These are phyloP conservation scores for Lichenostomus cassidix DNA, from an alignment of 2,113 vertebrate genomes.

Conservation along the genomic window DNA sequence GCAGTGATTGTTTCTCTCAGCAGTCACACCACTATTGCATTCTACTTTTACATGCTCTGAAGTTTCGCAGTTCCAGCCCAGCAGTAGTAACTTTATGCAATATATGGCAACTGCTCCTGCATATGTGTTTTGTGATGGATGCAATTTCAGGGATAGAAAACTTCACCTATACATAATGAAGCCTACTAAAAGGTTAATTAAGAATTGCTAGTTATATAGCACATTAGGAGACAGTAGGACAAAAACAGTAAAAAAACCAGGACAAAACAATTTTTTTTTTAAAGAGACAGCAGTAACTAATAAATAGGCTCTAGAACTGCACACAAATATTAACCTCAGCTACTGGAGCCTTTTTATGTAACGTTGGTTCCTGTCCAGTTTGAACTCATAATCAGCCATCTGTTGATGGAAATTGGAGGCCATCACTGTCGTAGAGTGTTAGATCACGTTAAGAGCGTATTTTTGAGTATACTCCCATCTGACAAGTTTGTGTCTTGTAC, in stretches of 20 bases:
- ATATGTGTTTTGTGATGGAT: not conserved
- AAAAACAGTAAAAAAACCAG: not conserved
- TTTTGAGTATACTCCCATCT: not conserved
- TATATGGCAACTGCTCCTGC: not conserved
- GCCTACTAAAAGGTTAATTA: not conserved
- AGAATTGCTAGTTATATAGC: not conserved
- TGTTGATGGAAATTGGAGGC: not conserved
- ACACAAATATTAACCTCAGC: not conserved
- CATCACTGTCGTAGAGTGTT: accelerated
- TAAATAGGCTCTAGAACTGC: not conserved
- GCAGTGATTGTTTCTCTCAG: not conserved
- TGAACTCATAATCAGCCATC: not conserved
- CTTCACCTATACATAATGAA: not conserved
- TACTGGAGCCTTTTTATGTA: not conserved
- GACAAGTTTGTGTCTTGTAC: not conserved
- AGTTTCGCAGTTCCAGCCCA: not conserved
- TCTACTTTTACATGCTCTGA: not conserved
- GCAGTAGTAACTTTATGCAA: not conserved
- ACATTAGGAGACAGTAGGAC: not conserved
- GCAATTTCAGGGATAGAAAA: not conserved
- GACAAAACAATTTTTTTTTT: not conserved
- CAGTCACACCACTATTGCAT: not conserved
- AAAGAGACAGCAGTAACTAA: not conserved
- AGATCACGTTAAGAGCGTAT: not conserved
- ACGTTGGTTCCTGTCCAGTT: not conserved